A percentile compares a stretch with the other conserved stretches of the same genome.
phyloP scores from a whole-genome alignment of 1,140 invertebrate genomes.

The Carcinoscorpius rotundicauda region DNA sequence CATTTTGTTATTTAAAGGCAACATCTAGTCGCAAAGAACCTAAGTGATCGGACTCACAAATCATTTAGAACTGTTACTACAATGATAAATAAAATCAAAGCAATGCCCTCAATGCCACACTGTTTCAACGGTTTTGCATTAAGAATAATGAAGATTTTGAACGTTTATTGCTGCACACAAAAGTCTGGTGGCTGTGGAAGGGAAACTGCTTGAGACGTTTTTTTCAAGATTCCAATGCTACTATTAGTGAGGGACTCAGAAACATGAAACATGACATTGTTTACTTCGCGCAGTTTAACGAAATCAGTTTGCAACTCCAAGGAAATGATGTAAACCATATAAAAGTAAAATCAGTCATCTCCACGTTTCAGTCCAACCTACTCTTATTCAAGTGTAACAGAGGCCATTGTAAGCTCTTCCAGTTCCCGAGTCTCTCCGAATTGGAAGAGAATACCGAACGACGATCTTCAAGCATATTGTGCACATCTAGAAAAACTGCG shows the following conservation, averaged over 20 bases:
- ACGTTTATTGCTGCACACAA: conserved; percentile 15
- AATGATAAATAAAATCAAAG: conserved; percentile 18
- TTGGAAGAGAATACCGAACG: neutral
- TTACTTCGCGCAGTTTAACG: conserved; percentile 22
- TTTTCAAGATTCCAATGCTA: conserved; percentile 17
- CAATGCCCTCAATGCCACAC: conserved; percentile 16
- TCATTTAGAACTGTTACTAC: conserved; percentile 20
- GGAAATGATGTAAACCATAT: conserved; percentile 19
- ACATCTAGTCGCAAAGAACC: conserved; percentile 19
- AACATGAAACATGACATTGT: conserved; percentile 14
- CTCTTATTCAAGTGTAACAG: conserved; percentile 15
- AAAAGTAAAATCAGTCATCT: conserved; percentile 16
- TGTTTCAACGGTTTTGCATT: conserved; percentile 20
- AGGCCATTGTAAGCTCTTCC: conserved; percentile 1
- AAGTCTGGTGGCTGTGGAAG: conserved; percentile 20
- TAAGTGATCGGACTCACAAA: conserved; percentile 16
- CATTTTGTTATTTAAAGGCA: conserved; percentile 20
- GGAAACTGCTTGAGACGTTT: conserved; percentile 15
- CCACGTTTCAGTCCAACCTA: conserved; percentile 17
- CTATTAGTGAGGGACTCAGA: conserved; percentile 5
- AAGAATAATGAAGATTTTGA: conserved; percentile 22
- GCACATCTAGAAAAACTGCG: conserved; percentile 10
- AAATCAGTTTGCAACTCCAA: conserved; percentile 21
- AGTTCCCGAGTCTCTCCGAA: conserved; percentile 18
- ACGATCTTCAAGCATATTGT: conserved; percentile 5